Percentiles rank a stretch among this genome's conserved stretches.
Conservation (phyloP, 1,140 invertebrate genomes). For the Anastatus disparis region DNA sequence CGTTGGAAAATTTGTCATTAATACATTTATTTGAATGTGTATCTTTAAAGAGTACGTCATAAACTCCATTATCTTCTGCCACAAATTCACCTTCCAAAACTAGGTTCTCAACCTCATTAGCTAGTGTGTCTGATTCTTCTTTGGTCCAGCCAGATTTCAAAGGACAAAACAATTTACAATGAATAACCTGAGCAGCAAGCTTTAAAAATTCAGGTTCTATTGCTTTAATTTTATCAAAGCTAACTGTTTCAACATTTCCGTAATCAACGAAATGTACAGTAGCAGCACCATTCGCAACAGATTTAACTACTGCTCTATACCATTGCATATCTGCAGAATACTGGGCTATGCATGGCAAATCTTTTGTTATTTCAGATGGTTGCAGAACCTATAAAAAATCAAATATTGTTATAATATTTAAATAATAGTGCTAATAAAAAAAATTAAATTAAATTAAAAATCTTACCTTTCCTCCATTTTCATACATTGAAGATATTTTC, state of each 20-base stretch:
- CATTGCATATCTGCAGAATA: conserved; percentile 67
- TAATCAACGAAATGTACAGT: conserved; percentile 71
- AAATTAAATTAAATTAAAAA: background rate
- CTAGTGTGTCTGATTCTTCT: conserved; percentile 47
- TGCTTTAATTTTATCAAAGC: conserved; percentile 55
- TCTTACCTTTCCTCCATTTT: conserved; percentile 45
- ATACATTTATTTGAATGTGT: conserved; percentile 44
- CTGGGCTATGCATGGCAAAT: conserved; percentile 64
- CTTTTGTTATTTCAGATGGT: conserved; percentile 40
- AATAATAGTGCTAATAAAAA: background rate
- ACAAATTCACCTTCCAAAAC: conserved; percentile 58
- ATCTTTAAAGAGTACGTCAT: conserved; percentile 54
- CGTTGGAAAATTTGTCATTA: conserved; percentile 56
- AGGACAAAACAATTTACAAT: conserved; percentile 57
- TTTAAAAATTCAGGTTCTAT: conserved; percentile 52
- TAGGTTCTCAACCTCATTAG: conserved; percentile 40
- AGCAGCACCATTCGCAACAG: conserved; percentile 48
- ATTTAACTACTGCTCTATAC: conserved; percentile 69
- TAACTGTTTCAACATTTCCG: conserved; percentile 62
- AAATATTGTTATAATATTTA: background rate
- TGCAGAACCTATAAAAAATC: conserved; percentile 35
- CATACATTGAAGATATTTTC: conserved; percentile 55
- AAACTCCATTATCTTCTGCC: conserved; percentile 48
- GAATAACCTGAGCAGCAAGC: conserved; percentile 58
- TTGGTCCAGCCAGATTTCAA: conserved; percentile 44